Evolutionary conservation across 2,888 invertebrate species (phyloP), one percentile per base, ranked within the genome.

Genomic region (Lampropteryx suffumata): DNA sequence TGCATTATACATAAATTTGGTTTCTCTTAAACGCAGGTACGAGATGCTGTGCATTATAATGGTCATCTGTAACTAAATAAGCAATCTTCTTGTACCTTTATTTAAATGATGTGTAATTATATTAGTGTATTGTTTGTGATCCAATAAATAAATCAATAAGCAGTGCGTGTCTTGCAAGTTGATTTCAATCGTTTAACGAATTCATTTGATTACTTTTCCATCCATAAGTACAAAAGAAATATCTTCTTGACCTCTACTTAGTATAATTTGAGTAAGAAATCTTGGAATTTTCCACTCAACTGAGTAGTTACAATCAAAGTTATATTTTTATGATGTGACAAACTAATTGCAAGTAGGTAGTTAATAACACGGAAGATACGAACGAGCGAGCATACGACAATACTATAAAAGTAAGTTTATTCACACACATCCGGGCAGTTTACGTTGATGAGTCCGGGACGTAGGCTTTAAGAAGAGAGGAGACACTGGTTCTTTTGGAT

Each of bases 281-380:
- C 27, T 9, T n/a, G n/a, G n/a, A 28, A 14, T 17, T 17, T 17
- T 17, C 17, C 42, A 34, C 24, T 21, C 27, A 28, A 28, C 17
- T 11, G 10, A 26, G 27, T 34, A 39, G n/a, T n/a, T n/a, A n/a
- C n/a, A n/a, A n/a, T n/a, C 40, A 45, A 30, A 12, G 13, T 2
- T 39, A 10, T 10, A 12, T 50, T 55, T 50, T 50, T 50, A 40
- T 35, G 55, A 57, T 42, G 51, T 45, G 60, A 62, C 55, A 54
- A 67, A 46, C 36, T 42, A 47, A 61, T 68, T 62, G 61, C 52
- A 49, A 45, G 32, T 26, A 39, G 46, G 49, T 57, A 59, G 58
- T 61, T 73, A 70, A 69, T 69, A 64, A 73, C 62, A 64, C 69
- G 67, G 71, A 69, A 72, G 72, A 72, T 59, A 59, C 65, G 63